Base-by-base conservation (phyloP, 2,888 invertebrate genomes). In the Microctonus hyperodae region DNA sequence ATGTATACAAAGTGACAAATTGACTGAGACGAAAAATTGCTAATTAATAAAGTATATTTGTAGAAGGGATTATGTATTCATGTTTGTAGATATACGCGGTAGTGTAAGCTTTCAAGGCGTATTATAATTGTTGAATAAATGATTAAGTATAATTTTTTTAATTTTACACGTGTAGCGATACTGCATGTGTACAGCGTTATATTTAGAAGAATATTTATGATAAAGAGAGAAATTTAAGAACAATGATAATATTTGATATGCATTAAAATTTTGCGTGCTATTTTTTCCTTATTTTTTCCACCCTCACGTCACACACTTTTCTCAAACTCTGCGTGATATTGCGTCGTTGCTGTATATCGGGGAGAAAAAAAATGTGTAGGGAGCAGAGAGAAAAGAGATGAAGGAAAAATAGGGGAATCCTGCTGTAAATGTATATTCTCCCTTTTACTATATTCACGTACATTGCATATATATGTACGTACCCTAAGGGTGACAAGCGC, bases 371-470 rank as follows among this genome's bases (percentile, higher is more conserved):
- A 44, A n/a, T 5, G 16, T 9, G 16, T 7, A 44, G 16, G 16
- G 44, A 44, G n/a, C 7, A 16, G 28, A 16, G 6, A 16, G 44
- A 44, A 37, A n/a, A n/a, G 40, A 6, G 44, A n/a, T n/a, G n/a
- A 44, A 9, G 28, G 7, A 28, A 28, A 28, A 28, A 28, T 44
- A 44, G 44, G 44, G 16, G 44, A 16, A 44, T n/a, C 7, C 7
- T 44, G 16, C 16, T n/a, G 16, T 16, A 16, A 1, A 20, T 44
- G 16, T 44, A 44, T 31, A 33, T 56, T 11, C 33, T 22, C 56
- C 56, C 33, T 56, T 56, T 33, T 56, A 31, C 55, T 55, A n/a
- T 51, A 31, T 37, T n/a, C 37, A 37, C n/a, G n/a, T n/a, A n/a
- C n/a, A n/a, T 44, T 16, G 44, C 44, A 16, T 4, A 44, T 16